Evolutionary conservation across 1,140 invertebrate genomes (phyloP).

Genomic region (Hermatobates lingyangjiaoensis): DNA sequence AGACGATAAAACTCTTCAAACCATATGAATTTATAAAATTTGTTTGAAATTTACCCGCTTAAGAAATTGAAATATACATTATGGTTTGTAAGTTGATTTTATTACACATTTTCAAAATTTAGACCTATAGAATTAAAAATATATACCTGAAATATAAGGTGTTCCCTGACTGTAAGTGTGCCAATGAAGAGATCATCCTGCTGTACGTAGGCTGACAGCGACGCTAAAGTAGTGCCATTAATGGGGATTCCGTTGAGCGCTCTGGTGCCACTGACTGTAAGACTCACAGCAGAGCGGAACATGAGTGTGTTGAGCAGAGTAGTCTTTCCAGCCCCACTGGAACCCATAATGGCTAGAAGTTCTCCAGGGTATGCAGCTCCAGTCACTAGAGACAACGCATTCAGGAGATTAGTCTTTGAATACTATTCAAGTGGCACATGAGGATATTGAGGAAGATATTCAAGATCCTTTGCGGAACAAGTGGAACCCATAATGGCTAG

Average conservation of each 20-base stretch:
- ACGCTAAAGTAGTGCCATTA: conserved; percentile 38
- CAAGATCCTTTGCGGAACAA: no score
- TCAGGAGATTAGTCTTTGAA: not conserved
- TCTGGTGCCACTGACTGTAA: conserved; percentile 6
- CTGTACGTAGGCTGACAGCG: conserved; percentile 82
- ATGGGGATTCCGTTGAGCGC: conserved; percentile 46
- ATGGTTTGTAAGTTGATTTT: no score
- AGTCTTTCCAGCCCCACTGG: conserved; percentile 89
- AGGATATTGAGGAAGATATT: not conserved
- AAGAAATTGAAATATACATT: no score
- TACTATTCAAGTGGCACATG: no score
- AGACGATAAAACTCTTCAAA: no score
- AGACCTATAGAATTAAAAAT: no score
- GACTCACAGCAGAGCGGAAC: conserved; percentile 29
- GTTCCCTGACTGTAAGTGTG: conserved; percentile 76
- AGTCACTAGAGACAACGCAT: conserved; percentile 37
- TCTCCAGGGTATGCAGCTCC: conserved; percentile 78
- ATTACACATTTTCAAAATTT: no score
- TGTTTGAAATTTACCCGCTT: no score
- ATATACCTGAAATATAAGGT: conserved; percentile 64
- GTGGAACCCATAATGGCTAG: not conserved
- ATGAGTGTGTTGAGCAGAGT: conserved; percentile 83
- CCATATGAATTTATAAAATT: no score
- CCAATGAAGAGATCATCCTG: conserved; percentile 90
- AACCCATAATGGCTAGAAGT: conserved; percentile 79